A percentile compares a stretch with the other conserved stretches of the same genome.
Evolutionary conservation across 2,888 invertebrate genomes (phyloP).

Genomic region (Lottia gigantea): DNA sequence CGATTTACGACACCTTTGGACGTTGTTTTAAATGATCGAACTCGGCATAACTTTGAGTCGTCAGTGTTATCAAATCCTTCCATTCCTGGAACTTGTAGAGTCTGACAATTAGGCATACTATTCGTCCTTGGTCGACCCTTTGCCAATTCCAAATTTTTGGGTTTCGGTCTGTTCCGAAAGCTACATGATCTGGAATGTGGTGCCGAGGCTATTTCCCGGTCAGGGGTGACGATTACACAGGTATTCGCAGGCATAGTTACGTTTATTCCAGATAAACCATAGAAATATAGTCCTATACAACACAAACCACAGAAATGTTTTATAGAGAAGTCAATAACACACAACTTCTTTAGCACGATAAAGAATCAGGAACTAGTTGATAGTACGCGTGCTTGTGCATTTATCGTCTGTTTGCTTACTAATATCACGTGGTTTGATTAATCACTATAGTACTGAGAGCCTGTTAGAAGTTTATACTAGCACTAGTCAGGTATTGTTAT

Average conservation of each 20-base stretch:
- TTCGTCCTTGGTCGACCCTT: slow-evolving; percentile 39
- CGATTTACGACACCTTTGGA: slow-evolving; percentile 87
- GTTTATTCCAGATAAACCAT: too few species aligned
- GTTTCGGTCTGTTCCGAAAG: slow-evolving; percentile 51
- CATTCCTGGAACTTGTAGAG: slow-evolving; percentile 16
- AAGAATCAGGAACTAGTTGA: background rate
- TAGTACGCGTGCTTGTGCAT: background rate
- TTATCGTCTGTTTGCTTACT: slow-evolving; percentile 3
- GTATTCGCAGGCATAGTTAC: background rate
- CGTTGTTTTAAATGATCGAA: slow-evolving; percentile 93
- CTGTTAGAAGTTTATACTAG: background rate
- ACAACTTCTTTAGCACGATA: too few species aligned
- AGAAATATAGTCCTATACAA: too few species aligned
- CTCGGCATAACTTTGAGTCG: slow-evolving; percentile 69
- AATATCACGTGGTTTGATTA: slow-evolving; percentile 7
- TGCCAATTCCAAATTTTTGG: slow-evolving; percentile 23
- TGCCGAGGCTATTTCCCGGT: slow-evolving; percentile 35
- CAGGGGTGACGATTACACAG: slow-evolving; percentile 18
- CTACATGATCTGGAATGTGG: slow-evolving; percentile 57
- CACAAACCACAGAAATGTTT: too few species aligned
- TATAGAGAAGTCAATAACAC: too few species aligned
- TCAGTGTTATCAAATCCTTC: slow-evolving; percentile 6
- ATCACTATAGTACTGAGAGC: background rate
- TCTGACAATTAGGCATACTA: slow-evolving; percentile 43
- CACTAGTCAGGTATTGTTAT: too few species aligned